phyloP scores from a whole-genome alignment of 35 echinoderm and acorn worm genomes.

The Heliocidaris erythrogramma region DNA sequence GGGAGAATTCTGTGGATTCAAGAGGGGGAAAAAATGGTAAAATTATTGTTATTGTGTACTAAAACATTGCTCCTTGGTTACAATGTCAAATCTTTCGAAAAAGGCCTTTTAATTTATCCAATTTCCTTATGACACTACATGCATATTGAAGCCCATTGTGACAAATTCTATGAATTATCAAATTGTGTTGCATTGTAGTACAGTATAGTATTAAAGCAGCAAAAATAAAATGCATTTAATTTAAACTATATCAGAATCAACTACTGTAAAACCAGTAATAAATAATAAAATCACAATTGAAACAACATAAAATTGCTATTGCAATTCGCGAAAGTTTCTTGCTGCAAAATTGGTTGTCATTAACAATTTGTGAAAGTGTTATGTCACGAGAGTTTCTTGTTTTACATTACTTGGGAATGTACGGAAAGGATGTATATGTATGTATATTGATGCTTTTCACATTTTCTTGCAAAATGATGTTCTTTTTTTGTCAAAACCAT shows the following conservation, averaged over 20 bases:
- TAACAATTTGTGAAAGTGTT: no score
- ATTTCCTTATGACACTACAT: neutral
- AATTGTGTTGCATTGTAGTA: neutral
- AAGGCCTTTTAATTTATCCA: neutral
- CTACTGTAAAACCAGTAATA: no score
- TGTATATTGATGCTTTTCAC: neutral
- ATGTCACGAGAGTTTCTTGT: no score
- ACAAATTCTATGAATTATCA: neutral
- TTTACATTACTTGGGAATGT: no score
- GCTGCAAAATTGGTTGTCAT: no score
- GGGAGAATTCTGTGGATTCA: conserved; percentile 70
- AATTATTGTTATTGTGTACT: no score
- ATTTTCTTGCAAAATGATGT: neutral
- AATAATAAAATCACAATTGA: no score
- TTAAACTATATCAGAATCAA: neutral
- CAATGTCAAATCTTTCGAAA: neutral
- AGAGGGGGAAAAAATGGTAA: neutral
- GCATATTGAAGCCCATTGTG: neutral
- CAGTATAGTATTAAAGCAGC: neutral
- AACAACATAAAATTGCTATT: no score
- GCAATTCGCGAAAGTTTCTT: no score
- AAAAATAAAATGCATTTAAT: neutral
- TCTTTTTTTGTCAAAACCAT: neutral
- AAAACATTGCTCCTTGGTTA: neutral
- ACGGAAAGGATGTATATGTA: no score